Base-by-base conservation (phyloP, 2,888 invertebrate species). In the Parelbella ahira region DNA sequence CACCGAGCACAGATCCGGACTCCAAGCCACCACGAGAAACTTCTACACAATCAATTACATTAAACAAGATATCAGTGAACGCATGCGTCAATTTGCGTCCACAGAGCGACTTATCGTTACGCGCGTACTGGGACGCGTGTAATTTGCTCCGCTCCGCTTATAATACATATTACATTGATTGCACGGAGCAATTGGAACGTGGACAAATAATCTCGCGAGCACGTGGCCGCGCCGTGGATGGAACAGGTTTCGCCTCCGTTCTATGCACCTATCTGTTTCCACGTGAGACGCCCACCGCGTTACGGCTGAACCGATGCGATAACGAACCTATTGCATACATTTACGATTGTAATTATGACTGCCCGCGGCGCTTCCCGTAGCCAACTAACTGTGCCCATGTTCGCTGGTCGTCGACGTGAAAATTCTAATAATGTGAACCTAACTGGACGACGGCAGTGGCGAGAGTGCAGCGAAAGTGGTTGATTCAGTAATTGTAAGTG, bases 181-280 rank as follows among this genome's bases (percentile, higher is more conserved):
- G 44, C 43, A 42, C 25, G 49, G 50, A 50, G 49, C 50, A 60
- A 57, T 59, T 55, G 48, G 54, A 58, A 53, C 53, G 49, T 52
- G 51, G 43, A 48, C 48, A 47, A 53, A 49, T 42, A 48, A 51
- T 45, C 43, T 51, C 30, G 45, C 41, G 44, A 48, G 50, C 63
- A 67, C 62, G 63, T 67, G 60, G 54, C 49, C 27, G 42, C 42
- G 48, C 49, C 50, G 47, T 50, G 52, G 30, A 29, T 45, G 38
- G 36, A 60, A 68, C 63, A 44, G 54, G 65, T 64, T 63, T 51
- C 13, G 45, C 41, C 48, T 47, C 44, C 48, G 44, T 51, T 47
- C 48, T 46, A 47, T 25, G 42, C 45, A 49, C 45, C 45, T 44
- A 25, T 47, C 51, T 32, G 43, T 45, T 34, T 41, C 47, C 42